Evolutionary conservation across 2,797 vertebrate genomes (phyloP).

Genomic region (Malurus leucopterus): DNA sequence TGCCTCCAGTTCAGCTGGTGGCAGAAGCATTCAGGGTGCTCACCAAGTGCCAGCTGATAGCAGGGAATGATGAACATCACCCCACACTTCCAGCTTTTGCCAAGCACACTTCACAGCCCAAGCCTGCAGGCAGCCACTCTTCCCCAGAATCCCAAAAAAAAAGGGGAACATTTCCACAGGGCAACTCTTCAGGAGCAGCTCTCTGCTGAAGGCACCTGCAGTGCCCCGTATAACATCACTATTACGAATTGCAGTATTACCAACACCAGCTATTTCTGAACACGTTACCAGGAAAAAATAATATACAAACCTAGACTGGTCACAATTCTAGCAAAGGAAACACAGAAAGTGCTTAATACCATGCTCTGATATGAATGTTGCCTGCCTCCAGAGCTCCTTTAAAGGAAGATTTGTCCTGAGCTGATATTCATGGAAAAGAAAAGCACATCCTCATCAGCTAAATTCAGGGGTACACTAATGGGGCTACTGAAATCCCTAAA

Average conservation of each 20-base stretch:
- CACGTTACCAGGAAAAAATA: not conserved
- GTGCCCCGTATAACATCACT: not conserved
- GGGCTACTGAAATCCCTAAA: not conserved
- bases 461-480: not conserved
- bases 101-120: not conserved
- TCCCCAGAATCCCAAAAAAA: not conserved
- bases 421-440: not conserved
- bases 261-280: not conserved
- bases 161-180: not conserved
- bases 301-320: not conserved
- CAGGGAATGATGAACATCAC: not conserved
- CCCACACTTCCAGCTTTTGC: not conserved
- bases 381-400: not conserved
- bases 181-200: not conserved
- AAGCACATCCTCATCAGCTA: not conserved
- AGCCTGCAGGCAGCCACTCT: not conserved
- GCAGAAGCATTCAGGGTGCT: not conserved
- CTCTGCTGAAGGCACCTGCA: not conserved
- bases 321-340: not conserved
- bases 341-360: not conserved
- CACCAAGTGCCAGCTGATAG: not conserved
- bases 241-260: not conserved
- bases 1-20: not conserved
- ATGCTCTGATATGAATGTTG: rapidly evolving
- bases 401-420: not conserved